These are phyloP conservation scores for Sanderia malayensis DNA, from an alignment of 30 jellyfish, hydroid and myxozoan genomes.

Conservation along the genomic window DNA sequence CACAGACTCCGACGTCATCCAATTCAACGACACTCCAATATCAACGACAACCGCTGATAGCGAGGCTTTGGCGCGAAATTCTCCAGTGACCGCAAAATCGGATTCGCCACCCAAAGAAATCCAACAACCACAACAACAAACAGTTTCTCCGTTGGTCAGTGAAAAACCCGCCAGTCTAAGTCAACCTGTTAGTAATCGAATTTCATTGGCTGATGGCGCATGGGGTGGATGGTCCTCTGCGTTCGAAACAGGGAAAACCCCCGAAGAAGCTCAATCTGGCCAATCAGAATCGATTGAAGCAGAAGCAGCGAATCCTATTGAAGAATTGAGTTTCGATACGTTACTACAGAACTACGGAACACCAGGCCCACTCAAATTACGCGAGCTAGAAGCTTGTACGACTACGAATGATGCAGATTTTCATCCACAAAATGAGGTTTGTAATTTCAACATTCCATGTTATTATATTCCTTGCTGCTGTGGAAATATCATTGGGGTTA, in stretches of 20 bases:
- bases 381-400: too few species aligned
- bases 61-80: neutral
- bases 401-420: too few species aligned
- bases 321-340: slow-evolving; percentile 62
- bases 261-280: slow-evolving; percentile 12
- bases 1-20: slow-evolving; percentile 19
- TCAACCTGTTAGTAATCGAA: slow-evolving; percentile 64
- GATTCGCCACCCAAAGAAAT: slow-evolving; percentile 21
- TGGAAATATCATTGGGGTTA: too few species aligned
- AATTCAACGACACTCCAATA: neutral
- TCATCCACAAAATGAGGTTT: too few species aligned
- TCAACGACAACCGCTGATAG: neutral
- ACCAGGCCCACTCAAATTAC: too few species aligned
- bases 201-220: slow-evolving; percentile 55
- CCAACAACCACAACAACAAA: too few species aligned
- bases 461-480: too few species aligned
- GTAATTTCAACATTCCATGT: too few species aligned
- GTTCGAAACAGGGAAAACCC: slow-evolving; percentile 46
- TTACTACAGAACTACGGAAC: slow-evolving; percentile 62
- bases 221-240: slow-evolving; percentile 99
- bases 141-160: slow-evolving; percentile 27
- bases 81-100: slow-evolving; percentile 22
- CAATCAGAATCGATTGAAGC: slow-evolving; percentile 5
- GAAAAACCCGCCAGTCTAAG: slow-evolving; percentile 17
- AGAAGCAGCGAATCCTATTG: too few species aligned